phyloP scores from a whole-genome alignment of 1,140 invertebrate species.

The Drosophila pandora region DNA sequence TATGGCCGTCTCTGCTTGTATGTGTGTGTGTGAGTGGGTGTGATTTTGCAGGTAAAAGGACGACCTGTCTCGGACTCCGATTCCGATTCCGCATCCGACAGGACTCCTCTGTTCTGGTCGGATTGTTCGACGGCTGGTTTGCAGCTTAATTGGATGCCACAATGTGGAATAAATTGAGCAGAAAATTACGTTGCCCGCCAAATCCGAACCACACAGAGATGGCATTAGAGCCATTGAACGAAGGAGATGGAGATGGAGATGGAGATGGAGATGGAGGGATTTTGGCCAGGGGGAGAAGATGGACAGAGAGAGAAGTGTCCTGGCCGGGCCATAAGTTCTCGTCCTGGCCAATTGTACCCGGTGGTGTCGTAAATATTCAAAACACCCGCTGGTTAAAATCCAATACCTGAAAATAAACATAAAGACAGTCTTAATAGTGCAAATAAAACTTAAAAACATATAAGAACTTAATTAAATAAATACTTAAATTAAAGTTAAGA shows the following conservation, averaged over 20 bases:
- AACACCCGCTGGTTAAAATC: background rate
- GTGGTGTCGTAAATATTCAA: constrained; percentile 57
- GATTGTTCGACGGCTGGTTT: constrained; percentile 54
- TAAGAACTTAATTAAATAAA: background rate
- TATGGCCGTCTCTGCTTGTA: constrained; percentile 15
- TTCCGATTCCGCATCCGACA: background rate
- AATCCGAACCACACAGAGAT: constrained; percentile 66
- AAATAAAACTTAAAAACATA: background rate
- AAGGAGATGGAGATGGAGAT: constrained; percentile 1
- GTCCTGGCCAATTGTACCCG: constrained; percentile 55
- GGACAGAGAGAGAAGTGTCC: background rate
- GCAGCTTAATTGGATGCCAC: constrained; percentile 83
- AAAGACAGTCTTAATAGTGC: background rate
- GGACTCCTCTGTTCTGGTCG: constrained; percentile 28
- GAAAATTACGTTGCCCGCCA: constrained; percentile 83
- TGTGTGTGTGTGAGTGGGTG: background rate
- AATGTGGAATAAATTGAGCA: constrained; percentile 84
- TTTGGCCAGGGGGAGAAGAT: background rate
- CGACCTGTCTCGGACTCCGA: background rate
- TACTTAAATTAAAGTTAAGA: background rate
- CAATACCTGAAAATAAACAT: constrained; percentile 3
- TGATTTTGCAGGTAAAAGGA: constrained; percentile 11
- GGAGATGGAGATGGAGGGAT: too few species aligned
- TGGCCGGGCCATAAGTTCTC: constrained; percentile 30
- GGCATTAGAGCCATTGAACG: constrained; percentile 26